Base-by-base conservation (phyloP, 2,888 invertebrate genomes). In the Elegia similella region DNA sequence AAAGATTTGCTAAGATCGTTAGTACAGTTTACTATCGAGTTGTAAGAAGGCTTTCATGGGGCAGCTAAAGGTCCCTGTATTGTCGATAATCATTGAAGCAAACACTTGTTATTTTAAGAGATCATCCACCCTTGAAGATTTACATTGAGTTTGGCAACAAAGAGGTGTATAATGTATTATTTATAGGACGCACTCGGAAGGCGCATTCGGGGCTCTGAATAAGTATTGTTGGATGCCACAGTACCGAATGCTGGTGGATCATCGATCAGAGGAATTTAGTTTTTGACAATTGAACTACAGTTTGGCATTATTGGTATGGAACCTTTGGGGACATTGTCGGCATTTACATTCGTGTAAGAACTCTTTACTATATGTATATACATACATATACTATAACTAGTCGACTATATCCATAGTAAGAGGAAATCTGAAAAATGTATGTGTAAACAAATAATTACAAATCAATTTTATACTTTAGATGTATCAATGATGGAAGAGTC, bases 21-120 rank as follows among this genome's bases (percentile, higher is more conserved):
- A 67, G 67, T 65, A 63, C 61, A 47, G 67, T 75, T 73, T 73
- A 70, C 68, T 67, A 63, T 50, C 60, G 63, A 62, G 64, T 67
- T 65, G 65, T 69, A 67, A 78, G 78, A 70, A 88, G 86, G 88
- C 84, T 86, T 88, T 86, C 81, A 86, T 85, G 77, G 75, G 88
- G 88, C 89, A 80, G 88, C 88, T 84, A 90, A 89, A 90, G 87
- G 88, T 88, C 80, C 81, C 74, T 71, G 82, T 78, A 88, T 92
- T 92, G 91, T 92, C 80, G 86, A 82, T 91, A 92, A 92, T 91
- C 92, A 89, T 83, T 90, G 88, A 90, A 92, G 92, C 92, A 92
- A 91, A 91, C 92, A 92, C 92, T 92, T 91, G 92, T 91, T 92
- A 92, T 92, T 92, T 91, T 90, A 89, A 90, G 90, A 88, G 92